Base-by-base conservation (phyloP, 2,797 vertebrate genomes). In the Neosilurus mollespiculum region DNA sequence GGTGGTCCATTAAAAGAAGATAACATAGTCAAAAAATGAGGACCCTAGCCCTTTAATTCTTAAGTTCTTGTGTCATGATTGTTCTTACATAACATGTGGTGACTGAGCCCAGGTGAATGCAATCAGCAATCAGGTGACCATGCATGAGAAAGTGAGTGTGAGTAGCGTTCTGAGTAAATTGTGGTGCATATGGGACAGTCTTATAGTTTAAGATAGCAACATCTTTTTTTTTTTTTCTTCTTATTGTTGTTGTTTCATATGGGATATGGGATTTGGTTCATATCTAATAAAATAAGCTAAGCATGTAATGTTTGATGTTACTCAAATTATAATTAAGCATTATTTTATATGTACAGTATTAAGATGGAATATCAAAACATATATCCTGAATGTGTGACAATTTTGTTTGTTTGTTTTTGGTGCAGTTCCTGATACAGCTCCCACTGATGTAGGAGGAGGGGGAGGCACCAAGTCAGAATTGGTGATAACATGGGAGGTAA, bases 401-500 rank as follows among this genome's bases (percentile, higher is more conserved):
- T 9, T 64, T 24, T 9, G 24, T 64, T 24, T 24, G 11, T 64
- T 24, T 10, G 9, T 64, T n/a, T 18, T 62, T 92, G 72, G 87
- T 89, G 80, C 92, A 99, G 97, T 94, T 92, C 97, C 97, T 0
- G 97, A 98, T 91, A 94, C 95, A 82, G 95, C 97, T 89, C 97
- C 97, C 71, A 95, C 96, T 81, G 97, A 98, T 91, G 96, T 98
- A 81, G 96, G 95, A 87, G 97, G 97, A 88, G 97, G 97, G 92
- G 97, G 97, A 84, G 97, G 97, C 89, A 97, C 97, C 91, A 96
- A 96, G 88, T 97, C 97, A 83, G 97, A 99, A 93, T 95, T 99
- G 92, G 97, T 98, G 91, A 98, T 99, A 92, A 98, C 96, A 81
- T 99, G 97, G 97, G 97, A 99, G 93, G 97, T 99, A 96, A 98